A percentile compares a stretch with the other conserved stretches of the same genome.
Evolutionary conservation across 2,888 invertebrate genomes (phyloP).

Genomic region (Bhutanitis thaidina): DNA sequence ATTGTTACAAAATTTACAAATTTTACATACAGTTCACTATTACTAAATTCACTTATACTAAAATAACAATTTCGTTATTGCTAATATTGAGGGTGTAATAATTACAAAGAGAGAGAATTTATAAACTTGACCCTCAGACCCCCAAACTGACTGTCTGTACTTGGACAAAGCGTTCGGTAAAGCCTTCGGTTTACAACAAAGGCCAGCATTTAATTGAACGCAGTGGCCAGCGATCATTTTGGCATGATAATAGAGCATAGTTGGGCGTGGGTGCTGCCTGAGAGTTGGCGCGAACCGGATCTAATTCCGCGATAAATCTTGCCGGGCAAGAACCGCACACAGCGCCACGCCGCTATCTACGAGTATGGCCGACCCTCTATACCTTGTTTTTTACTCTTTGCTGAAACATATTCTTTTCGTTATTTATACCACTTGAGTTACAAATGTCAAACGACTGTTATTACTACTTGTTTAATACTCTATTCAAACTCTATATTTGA

Average conservation of each 20-base stretch:
- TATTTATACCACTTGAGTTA: no score
- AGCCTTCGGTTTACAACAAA: slow-evolving; percentile 32
- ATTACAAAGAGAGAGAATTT: background rate
- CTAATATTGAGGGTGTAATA: no score
- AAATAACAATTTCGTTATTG: no score
- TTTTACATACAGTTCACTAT: no score
- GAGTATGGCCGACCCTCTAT: slow-evolving; percentile 16
- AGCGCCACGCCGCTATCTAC: slow-evolving; percentile 25
- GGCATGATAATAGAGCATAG: slow-evolving; percentile 64
- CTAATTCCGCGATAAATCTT: slow-evolving; percentile 68
- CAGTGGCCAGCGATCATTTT: slow-evolving; percentile 58
- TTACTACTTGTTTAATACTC: no score
- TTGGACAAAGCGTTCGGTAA: slow-evolving; percentile 4
- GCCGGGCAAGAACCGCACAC: slow-evolving; percentile 44
- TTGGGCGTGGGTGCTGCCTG: slow-evolving; percentile 62
- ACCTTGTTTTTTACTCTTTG: background rate
- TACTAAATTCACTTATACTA: no score
- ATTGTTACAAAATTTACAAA: no score
- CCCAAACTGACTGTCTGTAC: slow-evolving; percentile 7
- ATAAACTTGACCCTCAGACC: slow-evolving; percentile 15
- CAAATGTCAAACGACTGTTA: no score
- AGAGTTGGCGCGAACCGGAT: slow-evolving; percentile 62
- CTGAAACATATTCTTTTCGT: no score
- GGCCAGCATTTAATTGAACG: slow-evolving; percentile 41
- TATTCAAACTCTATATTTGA: no score